These are phyloP conservation scores for Calliopum simillimum DNA, from an alignment of 2,888 invertebrate genomes.

Conservation along the genomic window DNA sequence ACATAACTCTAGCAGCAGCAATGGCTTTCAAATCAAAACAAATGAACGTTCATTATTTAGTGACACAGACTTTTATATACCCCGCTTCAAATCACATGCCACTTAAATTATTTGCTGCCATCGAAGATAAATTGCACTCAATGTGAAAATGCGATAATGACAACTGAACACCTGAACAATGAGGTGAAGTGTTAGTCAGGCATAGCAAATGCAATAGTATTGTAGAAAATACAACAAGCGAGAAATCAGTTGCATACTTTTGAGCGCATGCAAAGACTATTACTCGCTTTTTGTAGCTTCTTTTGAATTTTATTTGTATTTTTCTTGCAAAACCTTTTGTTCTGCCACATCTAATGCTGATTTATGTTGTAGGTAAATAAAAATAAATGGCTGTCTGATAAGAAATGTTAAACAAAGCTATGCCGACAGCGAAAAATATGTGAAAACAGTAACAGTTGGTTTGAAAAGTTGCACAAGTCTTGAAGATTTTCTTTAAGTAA, in stretches of 20 bases:
- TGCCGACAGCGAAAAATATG: not conserved
- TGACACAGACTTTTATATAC: not conserved
- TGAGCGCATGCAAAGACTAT: not conserved
- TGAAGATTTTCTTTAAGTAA: not conserved
- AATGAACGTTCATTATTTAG: not conserved
- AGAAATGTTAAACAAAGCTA: not conserved
- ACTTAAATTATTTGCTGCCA: not conserved
- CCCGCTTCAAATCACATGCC: not conserved
- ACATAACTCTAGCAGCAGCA: too few relatives aligned
- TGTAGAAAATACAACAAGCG: not conserved
- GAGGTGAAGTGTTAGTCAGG: not conserved
- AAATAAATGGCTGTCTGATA: slow-evolving; percentile 2
- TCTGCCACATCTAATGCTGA: not conserved
- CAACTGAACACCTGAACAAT: not conserved
- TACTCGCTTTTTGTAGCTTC: not conserved
- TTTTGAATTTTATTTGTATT: not conserved
- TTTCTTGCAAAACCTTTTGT: not conserved
- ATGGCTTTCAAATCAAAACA: too few relatives aligned
- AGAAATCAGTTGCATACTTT: slow-evolving; percentile 1
- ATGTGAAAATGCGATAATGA: not conserved
- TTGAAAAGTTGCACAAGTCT: not conserved
- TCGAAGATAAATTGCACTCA: not conserved
- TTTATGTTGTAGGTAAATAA: slow-evolving; percentile 15
- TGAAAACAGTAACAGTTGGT: not conserved
- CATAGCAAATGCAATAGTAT: not conserved